Base-by-base conservation (phyloP, 2,113 vertebrate genomes). In the Nycticorax nycticorax region DNA sequence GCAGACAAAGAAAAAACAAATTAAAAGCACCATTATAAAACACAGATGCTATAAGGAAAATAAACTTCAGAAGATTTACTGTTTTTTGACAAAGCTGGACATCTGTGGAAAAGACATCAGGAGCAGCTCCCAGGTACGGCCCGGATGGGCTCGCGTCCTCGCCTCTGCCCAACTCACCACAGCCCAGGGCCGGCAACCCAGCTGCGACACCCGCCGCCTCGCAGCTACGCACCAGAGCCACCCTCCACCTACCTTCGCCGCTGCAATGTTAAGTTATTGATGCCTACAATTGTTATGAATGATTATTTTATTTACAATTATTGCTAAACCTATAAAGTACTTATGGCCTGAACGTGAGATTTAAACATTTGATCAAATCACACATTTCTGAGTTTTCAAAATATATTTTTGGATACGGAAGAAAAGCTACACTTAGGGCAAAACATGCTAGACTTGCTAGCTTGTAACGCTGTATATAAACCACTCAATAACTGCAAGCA, bases 41-140 rank as follows among this genome's bases (percentile, higher is more conserved):
- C 98, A 99, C 99, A 99, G 99, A 99, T 99, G 99, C 99, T 99
- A 98, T 97, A 99, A 99, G 98, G 98, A 99, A 99, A 99, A 99
- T 99, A 99, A 99, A 99, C 99, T 98, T 98, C 92, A 92, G 95
- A 98, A 99, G 99, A 99, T 99, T 99, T 99, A 99, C 97, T 98
- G 98, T 89, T 91, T 98, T 98, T 98, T 98, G 98, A 98, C 98
- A 98, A 98, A 98, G 98, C 98, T 96, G 97, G 98, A 98, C 97
- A 91, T 98, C 97, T 98, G 98, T 99, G 99, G 99, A 99, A 99
- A 99, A 99, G 98, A 95, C 98, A 99, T 99, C 99, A 99, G 98
- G 84, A 94, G 95, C 89, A 88, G 98, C 98, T 98, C 96, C 94
- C 98, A 98, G 99, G 98, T 99, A 98, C 77, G 53, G 76, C 28